Evolutionary conservation across 2,888 invertebrate genomes (phyloP).

Genomic region (Auanema freiburgensis): DNA sequence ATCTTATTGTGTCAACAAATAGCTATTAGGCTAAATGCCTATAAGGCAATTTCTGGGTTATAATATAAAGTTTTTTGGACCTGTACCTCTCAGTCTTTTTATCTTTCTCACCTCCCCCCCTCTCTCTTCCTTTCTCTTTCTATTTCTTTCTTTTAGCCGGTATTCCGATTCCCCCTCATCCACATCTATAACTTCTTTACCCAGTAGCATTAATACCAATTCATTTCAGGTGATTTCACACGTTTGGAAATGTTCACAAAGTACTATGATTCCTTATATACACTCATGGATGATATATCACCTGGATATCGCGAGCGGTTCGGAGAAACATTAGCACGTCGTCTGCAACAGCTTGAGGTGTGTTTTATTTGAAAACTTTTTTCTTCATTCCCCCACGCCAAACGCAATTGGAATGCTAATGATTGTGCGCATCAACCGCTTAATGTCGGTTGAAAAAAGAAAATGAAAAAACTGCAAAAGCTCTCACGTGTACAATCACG

Average conservation of each 20-base stretch:
- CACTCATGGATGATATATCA: constrained; percentile 78
- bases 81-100: too few relatives aligned
- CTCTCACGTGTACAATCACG: too few relatives aligned
- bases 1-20: too few relatives aligned
- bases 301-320: constrained; percentile 66
- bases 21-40: too few relatives aligned
- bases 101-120: neutral
- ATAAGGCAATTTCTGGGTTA: too few relatives aligned
- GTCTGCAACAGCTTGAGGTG: constrained; percentile 47
- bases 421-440: too few relatives aligned
- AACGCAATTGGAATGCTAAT: too few relatives aligned
- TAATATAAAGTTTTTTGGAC: too few relatives aligned
- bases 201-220: neutral
- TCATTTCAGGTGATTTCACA: constrained; percentile 52
- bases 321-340: constrained; percentile 49
- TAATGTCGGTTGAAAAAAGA: too few relatives aligned
- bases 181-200: neutral
- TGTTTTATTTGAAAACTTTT: neutral
- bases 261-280: constrained; percentile 81
- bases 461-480: too few relatives aligned
- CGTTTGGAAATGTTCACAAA: constrained; percentile 65
- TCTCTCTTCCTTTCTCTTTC: neutral
- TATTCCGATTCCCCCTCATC: too few relatives aligned
- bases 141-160: neutral
- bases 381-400: too few relatives aligned